A percentile compares a stretch with the other conserved stretches of the same genome.
Evolutionary conservation across 1,140 invertebrate species (phyloP).

Genomic region (Pseudomyrmex concolor): DNA sequence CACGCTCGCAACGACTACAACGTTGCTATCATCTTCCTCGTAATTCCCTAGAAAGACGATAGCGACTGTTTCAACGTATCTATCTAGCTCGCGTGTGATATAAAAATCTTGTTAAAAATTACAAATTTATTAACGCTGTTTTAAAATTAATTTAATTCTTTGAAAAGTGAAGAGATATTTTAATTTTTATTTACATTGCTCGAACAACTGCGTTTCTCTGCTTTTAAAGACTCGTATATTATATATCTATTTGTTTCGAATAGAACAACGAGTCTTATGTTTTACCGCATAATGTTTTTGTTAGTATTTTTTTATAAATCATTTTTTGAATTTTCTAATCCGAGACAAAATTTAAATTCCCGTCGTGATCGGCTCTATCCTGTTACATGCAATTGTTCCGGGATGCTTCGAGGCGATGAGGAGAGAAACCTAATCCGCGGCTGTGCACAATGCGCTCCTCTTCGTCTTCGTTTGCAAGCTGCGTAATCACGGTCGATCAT

Average conservation of each 20-base stretch:
- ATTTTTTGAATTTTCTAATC: not conserved
- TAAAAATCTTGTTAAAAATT: not conserved
- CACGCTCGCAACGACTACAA: slow-evolving; percentile 23
- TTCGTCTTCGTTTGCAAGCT: slow-evolving; percentile 50
- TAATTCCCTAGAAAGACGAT: slow-evolving; percentile 15
- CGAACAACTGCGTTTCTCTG: too few relatives aligned
- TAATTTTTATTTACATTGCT: too few relatives aligned
- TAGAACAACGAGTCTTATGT: too few relatives aligned
- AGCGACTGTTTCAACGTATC: not conserved
- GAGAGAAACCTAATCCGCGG: not conserved
- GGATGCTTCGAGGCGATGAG: not conserved
- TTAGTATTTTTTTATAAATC: not conserved
- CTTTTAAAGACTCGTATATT: too few relatives aligned
- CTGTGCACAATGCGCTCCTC: slow-evolving; percentile 29
- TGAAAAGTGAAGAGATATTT: too few relatives aligned
- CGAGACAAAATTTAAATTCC: slow-evolving; percentile 38
- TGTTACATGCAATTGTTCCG: slow-evolving; percentile 34
- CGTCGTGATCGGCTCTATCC: slow-evolving; percentile 17
- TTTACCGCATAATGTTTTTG: too few relatives aligned
- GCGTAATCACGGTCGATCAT: slow-evolving; percentile 54
- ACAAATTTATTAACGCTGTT: not conserved
- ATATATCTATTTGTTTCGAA: too few relatives aligned
- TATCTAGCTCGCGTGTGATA: not conserved
- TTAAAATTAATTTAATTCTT: not conserved
- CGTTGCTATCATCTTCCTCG: not conserved